Conservation (phyloP, 2,888 invertebrate genomes). For the Eilema caniola region DNA sequence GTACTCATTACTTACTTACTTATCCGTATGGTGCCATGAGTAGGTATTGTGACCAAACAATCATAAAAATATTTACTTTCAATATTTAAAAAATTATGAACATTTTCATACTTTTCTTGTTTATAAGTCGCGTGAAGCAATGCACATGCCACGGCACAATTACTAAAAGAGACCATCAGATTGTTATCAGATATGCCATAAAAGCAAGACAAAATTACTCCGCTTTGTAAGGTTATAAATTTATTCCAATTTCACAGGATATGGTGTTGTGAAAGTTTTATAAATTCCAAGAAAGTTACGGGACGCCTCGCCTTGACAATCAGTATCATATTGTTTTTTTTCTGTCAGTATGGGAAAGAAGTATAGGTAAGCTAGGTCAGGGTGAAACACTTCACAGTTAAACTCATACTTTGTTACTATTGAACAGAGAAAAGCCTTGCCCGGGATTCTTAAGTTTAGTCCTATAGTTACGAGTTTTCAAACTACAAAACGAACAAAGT, state of each 20-base stretch:
- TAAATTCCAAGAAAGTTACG: neutral
- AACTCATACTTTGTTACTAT: neutral
- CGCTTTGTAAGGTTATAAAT: conserved; percentile 3
- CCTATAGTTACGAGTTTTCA: neutral
- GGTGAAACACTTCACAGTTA: neutral
- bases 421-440: neutral
- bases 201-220: conserved; percentile 13
- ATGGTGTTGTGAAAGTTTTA: conserved; percentile 3
- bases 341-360: neutral
- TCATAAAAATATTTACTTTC: neutral
- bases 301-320: neutral
- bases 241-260: neutral
- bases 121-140: neutral
- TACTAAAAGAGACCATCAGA: conserved; percentile 19
- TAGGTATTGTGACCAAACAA: neutral
- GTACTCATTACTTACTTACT: too few relatives aligned
- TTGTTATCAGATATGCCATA: conserved; percentile 21
- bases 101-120: neutral
- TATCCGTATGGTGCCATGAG: fast-evolving
- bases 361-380: neutral
- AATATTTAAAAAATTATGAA: neutral
- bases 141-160: conserved; percentile 5
- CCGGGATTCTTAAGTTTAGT: neutral
- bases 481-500: too few relatives aligned
- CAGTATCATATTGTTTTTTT: neutral